Conservation (phyloP, 2,797 vertebrate genomes). For the Alectoris magna region DNA sequence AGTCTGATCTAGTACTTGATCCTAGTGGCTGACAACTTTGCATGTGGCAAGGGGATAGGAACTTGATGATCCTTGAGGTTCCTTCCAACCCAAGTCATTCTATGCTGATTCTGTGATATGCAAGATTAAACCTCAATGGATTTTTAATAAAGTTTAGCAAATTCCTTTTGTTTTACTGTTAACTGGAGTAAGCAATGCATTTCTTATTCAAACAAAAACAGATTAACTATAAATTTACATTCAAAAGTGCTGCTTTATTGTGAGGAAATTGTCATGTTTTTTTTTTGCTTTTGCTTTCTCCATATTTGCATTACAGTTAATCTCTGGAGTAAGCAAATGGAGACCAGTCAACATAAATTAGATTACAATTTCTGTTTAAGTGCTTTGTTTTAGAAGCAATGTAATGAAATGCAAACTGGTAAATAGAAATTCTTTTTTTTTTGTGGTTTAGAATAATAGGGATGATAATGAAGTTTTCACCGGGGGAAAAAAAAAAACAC, state of each 20-base stretch:
- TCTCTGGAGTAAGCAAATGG: not conserved
- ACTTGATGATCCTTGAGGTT: no score
- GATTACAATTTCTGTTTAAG: not conserved
- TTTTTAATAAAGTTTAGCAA: not conserved
- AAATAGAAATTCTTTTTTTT: not conserved
- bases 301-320: not conserved
- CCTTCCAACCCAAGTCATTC: no score
- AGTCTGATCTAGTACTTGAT: no score
- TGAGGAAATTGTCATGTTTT: not conserved
- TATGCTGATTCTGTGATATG: no score
- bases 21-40: no score
- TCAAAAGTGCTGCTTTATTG: not conserved
- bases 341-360: not conserved
- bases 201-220: not conserved
- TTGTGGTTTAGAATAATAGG: not conserved
- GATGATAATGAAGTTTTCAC: not conserved
- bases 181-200: not conserved
- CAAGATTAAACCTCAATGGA: not conserved
- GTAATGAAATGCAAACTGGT: not conserved
- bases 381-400: not conserved
- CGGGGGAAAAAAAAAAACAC: not conserved
- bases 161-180: not conserved
- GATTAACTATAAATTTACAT: not conserved
- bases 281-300: not conserved
- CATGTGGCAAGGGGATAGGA: no score